Percentiles rank a stretch among this genome's conserved stretches.
Conservation (phyloP, 2,113 vertebrate species). For the Aegithalos caudatus region DNA sequence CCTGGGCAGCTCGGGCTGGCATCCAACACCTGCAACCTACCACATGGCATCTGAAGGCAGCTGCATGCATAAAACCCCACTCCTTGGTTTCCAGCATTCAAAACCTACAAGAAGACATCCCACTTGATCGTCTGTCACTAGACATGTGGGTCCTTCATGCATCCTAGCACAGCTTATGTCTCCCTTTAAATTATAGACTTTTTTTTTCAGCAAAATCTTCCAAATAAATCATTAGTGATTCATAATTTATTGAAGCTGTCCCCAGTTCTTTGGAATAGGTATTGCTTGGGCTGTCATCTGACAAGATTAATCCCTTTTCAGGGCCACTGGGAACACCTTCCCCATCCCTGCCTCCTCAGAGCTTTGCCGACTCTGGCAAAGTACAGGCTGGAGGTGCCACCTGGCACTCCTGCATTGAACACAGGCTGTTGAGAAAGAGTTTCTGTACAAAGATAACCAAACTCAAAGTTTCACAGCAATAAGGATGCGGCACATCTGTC, state of each 20-base stretch:
- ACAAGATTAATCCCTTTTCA: background rate
- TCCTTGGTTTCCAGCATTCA: background rate
- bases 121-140: background rate
- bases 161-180: background rate
- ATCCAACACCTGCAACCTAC: background rate
- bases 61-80: background rate
- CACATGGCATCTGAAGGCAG: background rate
- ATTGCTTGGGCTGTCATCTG: background rate
- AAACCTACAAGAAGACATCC: background rate
- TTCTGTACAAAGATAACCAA: background rate
- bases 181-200: background rate
- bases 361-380: background rate
- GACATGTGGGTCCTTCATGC: background rate
- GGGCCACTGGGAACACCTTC: background rate
- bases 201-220: background rate
- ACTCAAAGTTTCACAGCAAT: background rate
- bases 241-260: background rate
- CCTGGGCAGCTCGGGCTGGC: background rate
- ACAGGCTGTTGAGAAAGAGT: background rate
- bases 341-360: background rate
- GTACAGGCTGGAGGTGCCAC: background rate
- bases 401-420: background rate
- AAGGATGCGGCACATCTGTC: background rate
- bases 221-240: conserved; percentile 13
- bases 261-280: background rate